Evolutionary conservation across 2,888 invertebrate species (phyloP).

Genomic region (Icerya purchasi): DNA sequence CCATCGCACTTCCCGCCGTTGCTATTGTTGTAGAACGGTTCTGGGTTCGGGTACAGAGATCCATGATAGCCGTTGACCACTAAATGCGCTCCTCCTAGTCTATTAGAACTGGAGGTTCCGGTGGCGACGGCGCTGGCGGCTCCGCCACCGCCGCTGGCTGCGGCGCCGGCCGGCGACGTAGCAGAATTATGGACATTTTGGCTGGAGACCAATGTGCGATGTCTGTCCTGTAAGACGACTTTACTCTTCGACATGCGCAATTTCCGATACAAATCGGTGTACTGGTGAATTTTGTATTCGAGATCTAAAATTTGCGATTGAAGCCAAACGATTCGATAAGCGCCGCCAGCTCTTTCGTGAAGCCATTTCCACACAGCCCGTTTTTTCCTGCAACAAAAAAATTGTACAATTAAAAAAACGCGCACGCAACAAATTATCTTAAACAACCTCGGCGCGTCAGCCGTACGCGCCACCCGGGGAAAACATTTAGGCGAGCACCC

Average conservation of each 20-base stretch:
- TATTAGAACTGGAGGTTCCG: neutral
- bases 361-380: conserved; percentile 15
- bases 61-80: conserved; percentile 40
- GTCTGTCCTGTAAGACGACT: conserved; percentile 2
- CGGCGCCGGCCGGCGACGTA: neutral
- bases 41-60: conserved; percentile 30
- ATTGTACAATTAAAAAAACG: too few relatives aligned
- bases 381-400: conserved; percentile 12
- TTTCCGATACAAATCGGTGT: conserved; percentile 13
- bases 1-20: neutral
- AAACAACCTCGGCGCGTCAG: too few relatives aligned
- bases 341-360: conserved; percentile 14
- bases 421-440: too few relatives aligned
- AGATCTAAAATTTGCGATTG: conserved; percentile 15
- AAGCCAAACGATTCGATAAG: conserved; percentile 15
- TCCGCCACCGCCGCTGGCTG: neutral
- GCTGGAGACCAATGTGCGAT: neutral
- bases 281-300: conserved; percentile 16
- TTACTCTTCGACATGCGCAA: conserved; percentile 9
- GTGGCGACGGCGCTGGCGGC: neutral
- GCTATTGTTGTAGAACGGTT: neutral
- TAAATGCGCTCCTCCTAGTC: neutral
- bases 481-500: too few relatives aligned
- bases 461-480: too few relatives aligned
- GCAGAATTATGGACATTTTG: neutral